Evolutionary conservation across 2,888 invertebrate genomes (phyloP), one percentile per base, ranked within the genome.

Genomic region (Portevinia maculata): DNA sequence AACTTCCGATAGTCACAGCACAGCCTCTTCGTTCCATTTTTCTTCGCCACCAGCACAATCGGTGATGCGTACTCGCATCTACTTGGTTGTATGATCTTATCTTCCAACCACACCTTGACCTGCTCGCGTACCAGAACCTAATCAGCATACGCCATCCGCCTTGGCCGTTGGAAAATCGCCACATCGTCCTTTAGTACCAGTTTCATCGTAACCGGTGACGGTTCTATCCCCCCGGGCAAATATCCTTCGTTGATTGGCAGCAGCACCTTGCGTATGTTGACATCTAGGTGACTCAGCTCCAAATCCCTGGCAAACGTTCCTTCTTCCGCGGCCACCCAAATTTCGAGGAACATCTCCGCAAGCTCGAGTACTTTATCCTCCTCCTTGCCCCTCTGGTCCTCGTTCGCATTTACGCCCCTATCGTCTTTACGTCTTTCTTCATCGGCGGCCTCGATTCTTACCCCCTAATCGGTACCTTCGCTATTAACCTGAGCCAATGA

Each of bases 231-330:
- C 11, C 17, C 53, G 9, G 53, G 53, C 15, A 34, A 34, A n/a
- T 53, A 53, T 11, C 34, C 53, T 34, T 53, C 53, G n/a, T 34
- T 34, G 19, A 53, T 34, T 15, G 34, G 34, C 19, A 34, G 34
- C 53, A 53, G 19, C 30, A 53, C 34, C 34, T 34, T 13, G 34
- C 53, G 53, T 53, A 53, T 34, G 19, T 19, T 32, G 53, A 53
- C 13, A 34, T 19, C 17, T 37, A 44, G n/a, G 19, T 53, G 34
- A 34, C 53, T 34, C 34, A 53, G 34, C 53, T 53, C 53, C 53
- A 53, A 11, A n/a, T 53, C 53, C 34, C 53, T 19, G 53, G 53
- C 15, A 37, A 53, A 34, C 11, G 28, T 34, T 11, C 32, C 19
- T 30, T 53, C 53, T 34, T 34, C 53, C 6, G 53, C 53, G 34